phyloP scores from a whole-genome alignment of 2,797 vertebrate genomes.

The Kryptopterus vitreolus region DNA sequence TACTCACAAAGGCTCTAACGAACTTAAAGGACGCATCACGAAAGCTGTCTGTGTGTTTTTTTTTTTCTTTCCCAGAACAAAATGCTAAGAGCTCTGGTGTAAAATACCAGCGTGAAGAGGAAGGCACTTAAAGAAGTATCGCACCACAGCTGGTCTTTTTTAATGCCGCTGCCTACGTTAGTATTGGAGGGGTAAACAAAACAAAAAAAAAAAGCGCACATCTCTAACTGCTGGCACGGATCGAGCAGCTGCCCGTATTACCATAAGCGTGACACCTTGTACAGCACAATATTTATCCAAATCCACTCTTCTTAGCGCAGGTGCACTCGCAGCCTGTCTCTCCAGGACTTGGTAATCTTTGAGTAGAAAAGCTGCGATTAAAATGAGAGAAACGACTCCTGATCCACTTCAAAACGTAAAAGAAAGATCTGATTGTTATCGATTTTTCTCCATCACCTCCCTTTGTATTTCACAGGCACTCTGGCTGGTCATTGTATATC shows the following conservation, averaged over 20 bases:
- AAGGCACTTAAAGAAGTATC: constrained; percentile 69
- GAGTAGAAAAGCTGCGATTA: constrained; percentile 73
- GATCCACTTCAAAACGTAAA: constrained; percentile 65
- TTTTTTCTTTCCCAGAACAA: not conserved
- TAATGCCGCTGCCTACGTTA: constrained; percentile 61
- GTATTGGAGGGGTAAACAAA: constrained; percentile 39
- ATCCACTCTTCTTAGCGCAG: constrained; percentile 68
- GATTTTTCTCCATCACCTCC: constrained; percentile 62
- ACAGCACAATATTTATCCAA: constrained; percentile 68
- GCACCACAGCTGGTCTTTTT: constrained; percentile 74
- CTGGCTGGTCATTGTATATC: not conserved
- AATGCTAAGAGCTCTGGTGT: constrained; percentile 40
- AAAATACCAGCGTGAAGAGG: constrained; percentile 61
- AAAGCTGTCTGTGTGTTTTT: constrained; percentile 21
- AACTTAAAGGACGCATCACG: constrained; percentile 41
- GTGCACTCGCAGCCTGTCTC: constrained; percentile 62
- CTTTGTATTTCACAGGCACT: constrained; percentile 57
- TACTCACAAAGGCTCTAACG: constrained; percentile 15
- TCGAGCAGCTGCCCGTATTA: constrained; percentile 54
- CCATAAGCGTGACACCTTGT: constrained; percentile 67
- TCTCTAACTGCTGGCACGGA: constrained; percentile 60
- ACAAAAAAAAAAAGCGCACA: constrained; percentile 61
- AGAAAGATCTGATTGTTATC: constrained; percentile 76
- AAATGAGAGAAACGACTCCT: constrained; percentile 71
- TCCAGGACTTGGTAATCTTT: not conserved